Percentiles rank a stretch among this genome's conserved stretches.
phyloP scores from a whole-genome alignment of 1,140 invertebrate genomes.

The Aphidius gifuensis region DNA sequence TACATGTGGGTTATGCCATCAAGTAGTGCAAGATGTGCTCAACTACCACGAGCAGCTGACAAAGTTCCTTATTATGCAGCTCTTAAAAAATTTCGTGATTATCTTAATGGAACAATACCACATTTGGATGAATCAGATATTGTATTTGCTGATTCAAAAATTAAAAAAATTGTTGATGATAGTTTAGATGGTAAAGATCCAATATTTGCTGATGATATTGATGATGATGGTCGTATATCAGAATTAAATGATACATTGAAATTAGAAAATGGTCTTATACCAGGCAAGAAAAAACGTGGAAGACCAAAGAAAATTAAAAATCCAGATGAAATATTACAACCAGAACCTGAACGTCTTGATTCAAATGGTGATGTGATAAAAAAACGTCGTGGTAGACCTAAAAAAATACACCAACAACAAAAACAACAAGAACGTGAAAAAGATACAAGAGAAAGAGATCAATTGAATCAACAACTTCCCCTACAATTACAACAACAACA shows the following conservation, averaged over 20 bases:
- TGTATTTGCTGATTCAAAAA: conserved; percentile 79
- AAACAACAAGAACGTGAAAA: conserved; percentile 47
- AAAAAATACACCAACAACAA: conserved; percentile 67
- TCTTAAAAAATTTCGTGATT: conserved; percentile 91
- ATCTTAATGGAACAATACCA: conserved; percentile 85
- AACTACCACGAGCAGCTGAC: conserved; percentile 90
- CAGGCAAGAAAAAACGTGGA: conserved; percentile 84
- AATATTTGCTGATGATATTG: conserved; percentile 54
- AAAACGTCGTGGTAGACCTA: conserved; percentile 80
- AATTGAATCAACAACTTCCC: conserved; percentile 37
- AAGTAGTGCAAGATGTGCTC: conserved; percentile 92
- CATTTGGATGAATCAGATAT: conserved; percentile 89
- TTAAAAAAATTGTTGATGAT: conserved; percentile 63
- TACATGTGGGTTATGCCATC: conserved; percentile 99
- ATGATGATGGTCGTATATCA: conserved; percentile 47
- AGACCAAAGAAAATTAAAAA: conserved; percentile 81
- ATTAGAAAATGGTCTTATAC: conserved; percentile 60
- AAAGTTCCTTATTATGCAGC: conserved; percentile 96
- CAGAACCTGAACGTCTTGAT: conserved; percentile 58
- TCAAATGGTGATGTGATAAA: conserved; percentile 66
- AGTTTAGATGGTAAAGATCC: conserved; percentile 56
- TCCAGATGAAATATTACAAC: conserved; percentile 61
- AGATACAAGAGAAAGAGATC: conserved; percentile 43
- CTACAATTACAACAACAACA: conserved; percentile 44
- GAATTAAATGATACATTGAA: conserved; percentile 51